Evolutionary conservation across 2,888 invertebrate species (phyloP), one percentile per base, ranked within the genome.

Genomic region (Monochamus alternatus): DNA sequence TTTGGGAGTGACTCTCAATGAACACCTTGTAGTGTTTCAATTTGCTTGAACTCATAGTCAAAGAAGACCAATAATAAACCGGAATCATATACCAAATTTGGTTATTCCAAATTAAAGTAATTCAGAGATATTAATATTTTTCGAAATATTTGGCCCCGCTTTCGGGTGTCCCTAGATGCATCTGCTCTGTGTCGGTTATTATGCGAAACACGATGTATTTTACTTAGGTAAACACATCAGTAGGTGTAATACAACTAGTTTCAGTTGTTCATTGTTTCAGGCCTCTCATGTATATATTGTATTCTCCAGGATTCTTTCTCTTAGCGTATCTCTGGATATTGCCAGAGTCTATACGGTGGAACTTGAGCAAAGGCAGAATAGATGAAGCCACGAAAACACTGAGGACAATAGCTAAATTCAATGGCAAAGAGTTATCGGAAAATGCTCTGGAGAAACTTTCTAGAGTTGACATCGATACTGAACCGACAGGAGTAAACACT

Each of bases 291-390:
- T 84, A 85, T 63, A 89, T 92, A 51, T 88, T 93, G 51, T 95
- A 95, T 86, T 87, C 91, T 5, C 95, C 95, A 0, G 92, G 93
- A 12, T 88, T 95, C 75, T 87, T 94, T 22, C 91, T 95, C 80
- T 88, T 95, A 62, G 87, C 91, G 10, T 94, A 94, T 87, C 91
- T 93, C 84, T 92, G 93, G 91, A 85, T 94, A 63, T 85, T 94
- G 43, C 93, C 94, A 43, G 95, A 95, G 89, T 95, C 94, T 81
- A 90, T 93, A 66, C 91, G 96, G 83, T 96, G 96, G 96, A 90
- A 95, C 72, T 89, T 94, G 69, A 92, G 92, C 10, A 91, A 92
- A 73, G 92, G 92, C 2, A 89, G 91, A 75, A 88, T 89, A 12
- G 89, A 90, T 0, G 90, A 91, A 58, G 93, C 94, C 0, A 91